Evolutionary conservation across 2,888 invertebrate species (phyloP), one percentile per base, ranked within the genome.

Genomic region (Eucriotettix oculatus): DNA sequence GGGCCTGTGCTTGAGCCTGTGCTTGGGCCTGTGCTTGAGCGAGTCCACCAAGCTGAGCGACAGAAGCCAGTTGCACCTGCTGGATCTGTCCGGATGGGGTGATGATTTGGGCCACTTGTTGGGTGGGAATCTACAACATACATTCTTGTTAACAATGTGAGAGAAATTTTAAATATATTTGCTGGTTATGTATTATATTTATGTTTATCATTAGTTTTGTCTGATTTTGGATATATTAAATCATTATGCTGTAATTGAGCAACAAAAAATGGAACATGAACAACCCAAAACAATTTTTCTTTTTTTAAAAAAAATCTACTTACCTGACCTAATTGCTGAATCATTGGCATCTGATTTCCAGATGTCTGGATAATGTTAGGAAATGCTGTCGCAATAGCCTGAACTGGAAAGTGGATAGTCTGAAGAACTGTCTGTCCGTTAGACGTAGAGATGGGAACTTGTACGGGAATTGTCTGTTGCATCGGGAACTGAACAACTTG

Each of bases 361-460:
- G 73, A 73, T 16, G 75, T 70, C 68, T 77, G 77, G 40, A 78
- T 74, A 48, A 82, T 78, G 56, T 83, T 79, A 0, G 82, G 81
- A 69, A 82, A 74, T 9, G 78, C 76, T 52, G 76, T 77, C 1
- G 81, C 76, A 52, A 86, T 75, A 54, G 91, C 82, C 73, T 94
- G 94, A 16, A 95, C 79, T 0, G 96, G 96, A 68, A 97, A 85
- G 72, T 96, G 95, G 1, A 97, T 87, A 0, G 96, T 95, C 73
- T 97, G 96, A 73, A 93, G 90, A 62, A 96, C 86, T 0, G 96
- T 95, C 74, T 96, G 95, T 0, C 96, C 96, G 72, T 87, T 89
- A 44, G 84, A 79, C 59, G 87, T 84, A 57, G 85, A 84, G 64
- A 93, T 90, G 1, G 93, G 93, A 63, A 94, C 90, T 73, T 95